Base-by-base conservation (phyloP, 35 echinoderm and acorn worm species). In the Ophioderma brevispina region DNA sequence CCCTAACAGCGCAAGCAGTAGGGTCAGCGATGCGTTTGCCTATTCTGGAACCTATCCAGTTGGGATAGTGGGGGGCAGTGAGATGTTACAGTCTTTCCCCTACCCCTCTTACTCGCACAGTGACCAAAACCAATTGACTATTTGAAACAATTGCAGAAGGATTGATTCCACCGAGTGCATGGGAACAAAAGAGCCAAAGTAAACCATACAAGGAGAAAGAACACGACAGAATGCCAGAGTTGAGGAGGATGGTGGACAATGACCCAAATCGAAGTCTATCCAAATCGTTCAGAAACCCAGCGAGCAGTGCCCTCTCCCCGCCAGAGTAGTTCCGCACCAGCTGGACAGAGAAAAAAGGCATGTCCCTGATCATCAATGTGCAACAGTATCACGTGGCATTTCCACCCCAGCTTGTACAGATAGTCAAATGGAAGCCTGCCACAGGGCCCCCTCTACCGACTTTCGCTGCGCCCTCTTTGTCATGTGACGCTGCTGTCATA, bases 191-290 rank as follows among this genome's bases (percentile, higher is more conserved):
- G 31, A 30, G 19, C 55, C 64, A 40, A 36, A n/a, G n/a, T n/a
- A n/a, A n/a, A n/a, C 85, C n/a, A 87, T 78, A n/a, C n/a, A n/a
- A 76, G 39, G 70, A 96, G 90, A 85, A 94, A 94, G 52, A 98
- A 92, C 23, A 79, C 89, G 23, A 83, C 94, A 84, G 96, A 94
- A 37, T 94, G 0, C 52, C 86, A 85, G 86, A 94, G 76, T 75
- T 98, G 25, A 34, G 82, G 19, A 76, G 84, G 1, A 75, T 98
- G 89, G 92, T 98, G 19, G 89, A 94, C 30, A 81, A 78, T 32
- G 88, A 92, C 35, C 96, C 96, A 94, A 92, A 28, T 76, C 94
- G 18, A 94, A 85, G 77, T 94, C 96, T 36, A 76, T 85, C 85
- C 80, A 78, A 98, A 98, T 80, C 80, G 96, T 94, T 94, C 85